These are phyloP conservation scores for Urocynchramus pylzowi DNA, from an alignment of 2,113 vertebrate genomes.

Conservation along the genomic window DNA sequence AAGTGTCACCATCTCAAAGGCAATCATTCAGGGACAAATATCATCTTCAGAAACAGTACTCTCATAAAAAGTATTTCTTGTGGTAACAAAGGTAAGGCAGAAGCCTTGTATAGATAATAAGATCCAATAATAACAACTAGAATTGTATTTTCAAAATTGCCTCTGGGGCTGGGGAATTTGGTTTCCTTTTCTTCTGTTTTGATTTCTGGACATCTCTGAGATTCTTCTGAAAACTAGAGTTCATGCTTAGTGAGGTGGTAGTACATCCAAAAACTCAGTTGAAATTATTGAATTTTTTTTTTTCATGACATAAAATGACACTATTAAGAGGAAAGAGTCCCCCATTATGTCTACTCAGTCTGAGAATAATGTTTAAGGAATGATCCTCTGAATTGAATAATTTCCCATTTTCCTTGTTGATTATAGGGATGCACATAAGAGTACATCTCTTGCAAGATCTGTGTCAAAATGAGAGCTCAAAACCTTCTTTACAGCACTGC, in stretches of 20 bases:
- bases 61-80: not conserved
- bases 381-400: not conserved
- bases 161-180: not conserved
- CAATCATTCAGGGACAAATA: not conserved
- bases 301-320: not conserved
- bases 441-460: not conserved
- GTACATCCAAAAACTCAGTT: not conserved
- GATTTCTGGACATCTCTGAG: not conserved
- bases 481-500: not conserved
- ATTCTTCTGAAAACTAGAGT: not conserved
- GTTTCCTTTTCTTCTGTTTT: not conserved
- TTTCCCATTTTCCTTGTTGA: conserved; percentile 21
- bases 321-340: not conserved
- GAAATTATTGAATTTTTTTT: not conserved
- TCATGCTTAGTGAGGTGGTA: not conserved
- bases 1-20: not conserved
- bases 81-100: not conserved
- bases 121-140: not conserved
- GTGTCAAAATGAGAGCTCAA: not conserved
- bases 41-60: not conserved
- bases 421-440: not conserved
- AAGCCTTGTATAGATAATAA: not conserved
- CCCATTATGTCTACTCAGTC: not conserved
- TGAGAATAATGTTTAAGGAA: conserved; percentile 2
- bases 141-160: conserved; percentile 29